phyloP scores from a whole-genome alignment of 1,140 invertebrate species.

The Platyscapa corneri region DNA sequence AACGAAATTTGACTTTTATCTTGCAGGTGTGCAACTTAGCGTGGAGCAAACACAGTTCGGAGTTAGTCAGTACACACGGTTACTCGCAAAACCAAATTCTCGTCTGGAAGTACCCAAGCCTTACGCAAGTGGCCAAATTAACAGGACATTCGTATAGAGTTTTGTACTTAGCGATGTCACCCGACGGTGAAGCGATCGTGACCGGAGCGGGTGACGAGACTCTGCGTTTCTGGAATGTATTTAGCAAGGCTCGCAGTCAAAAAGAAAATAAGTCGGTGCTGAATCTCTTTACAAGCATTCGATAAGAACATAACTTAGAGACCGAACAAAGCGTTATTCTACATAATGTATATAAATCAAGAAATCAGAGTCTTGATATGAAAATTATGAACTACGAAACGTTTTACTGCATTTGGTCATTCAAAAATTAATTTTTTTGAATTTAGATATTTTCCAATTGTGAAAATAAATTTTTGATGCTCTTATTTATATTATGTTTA shows the following conservation, averaged over 20 bases:
- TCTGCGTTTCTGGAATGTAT: conserved; percentile 99
- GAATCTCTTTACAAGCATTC: conserved; percentile 95
- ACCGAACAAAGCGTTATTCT: conserved; percentile 34
- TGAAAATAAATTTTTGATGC: background rate
- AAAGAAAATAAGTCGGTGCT: conserved; percentile 97
- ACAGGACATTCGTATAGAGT: conserved; percentile 98
- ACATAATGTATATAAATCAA: conserved; percentile 53
- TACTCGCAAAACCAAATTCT: conserved; percentile 99
- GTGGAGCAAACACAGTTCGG: conserved; percentile 99
- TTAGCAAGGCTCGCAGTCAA: conserved; percentile 96
- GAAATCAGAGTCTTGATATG: conserved; percentile 39
- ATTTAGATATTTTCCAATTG: background rate
- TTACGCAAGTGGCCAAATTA: conserved; percentile 97
- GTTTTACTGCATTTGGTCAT: conserved; percentile 28
- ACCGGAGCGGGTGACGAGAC: conserved; percentile 99
- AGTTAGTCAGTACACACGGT: conserved; percentile 98
- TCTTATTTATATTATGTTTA: background rate
- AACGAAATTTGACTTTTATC: background rate
- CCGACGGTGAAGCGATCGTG: conserved; percentile 99
- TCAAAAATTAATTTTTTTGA: conserved; percentile 42
- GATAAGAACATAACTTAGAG: conserved; percentile 67
- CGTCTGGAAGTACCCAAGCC: conserved; percentile 99
- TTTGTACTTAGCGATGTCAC: conserved; percentile 97
- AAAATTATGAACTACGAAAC: conserved; percentile 37
- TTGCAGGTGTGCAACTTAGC: conserved; percentile 94